Base-by-base conservation (phyloP, 2,797 vertebrate genomes). In the Pelodytes ibericus region DNA sequence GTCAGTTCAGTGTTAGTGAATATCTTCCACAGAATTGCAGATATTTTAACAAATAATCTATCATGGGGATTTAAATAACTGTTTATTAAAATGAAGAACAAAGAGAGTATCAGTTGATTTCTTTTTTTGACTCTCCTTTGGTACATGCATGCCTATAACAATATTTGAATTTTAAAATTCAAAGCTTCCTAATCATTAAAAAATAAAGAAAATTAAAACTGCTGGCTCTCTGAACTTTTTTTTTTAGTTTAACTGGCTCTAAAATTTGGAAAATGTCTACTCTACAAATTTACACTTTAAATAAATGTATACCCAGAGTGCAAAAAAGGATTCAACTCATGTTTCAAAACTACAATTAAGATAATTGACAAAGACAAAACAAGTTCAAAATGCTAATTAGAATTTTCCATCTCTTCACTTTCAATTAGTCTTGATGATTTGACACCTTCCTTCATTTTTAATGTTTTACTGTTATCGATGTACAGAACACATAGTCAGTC, bases 361-460 rank as follows among this genome's bases (percentile, higher is more conserved):
- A 68, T 88, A 93, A 93, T 85, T 89, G 84, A 85, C 86, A 86
- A 84, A 89, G 83, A 90, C 85, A 90, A 87, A 87, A 84, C 83
- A 84, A 88, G 90, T 92, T 91, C 88, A 87, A 81, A 85, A 82
- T 88, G 84, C 89, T 93, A 93, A 91, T 90, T 91, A 86, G 87
- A 86, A 88, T 90, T 90, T 91, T 89, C 87, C 82, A 84, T 90
- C 87, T 86, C 71, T 83, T 91, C 84, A 84, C 82, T 91, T 91
- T 88, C 87, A 88, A 86, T 93, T 92, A 89, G 84, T 80, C 82
- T 85, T 84, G 85, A 88, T 89, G 85, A 79, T 87, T 84, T 84
- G 84, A 90, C 59, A 70, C 44, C 25, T 85, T 89, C 87, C 80
- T 87, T 85, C 24, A 73, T 82, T 63, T 84, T 90, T 88, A 83